Evolutionary conservation across 2,888 invertebrate genomes (phyloP), one percentile per base, ranked within the genome.

Genomic region (Mactromeris polynyma): DNA sequence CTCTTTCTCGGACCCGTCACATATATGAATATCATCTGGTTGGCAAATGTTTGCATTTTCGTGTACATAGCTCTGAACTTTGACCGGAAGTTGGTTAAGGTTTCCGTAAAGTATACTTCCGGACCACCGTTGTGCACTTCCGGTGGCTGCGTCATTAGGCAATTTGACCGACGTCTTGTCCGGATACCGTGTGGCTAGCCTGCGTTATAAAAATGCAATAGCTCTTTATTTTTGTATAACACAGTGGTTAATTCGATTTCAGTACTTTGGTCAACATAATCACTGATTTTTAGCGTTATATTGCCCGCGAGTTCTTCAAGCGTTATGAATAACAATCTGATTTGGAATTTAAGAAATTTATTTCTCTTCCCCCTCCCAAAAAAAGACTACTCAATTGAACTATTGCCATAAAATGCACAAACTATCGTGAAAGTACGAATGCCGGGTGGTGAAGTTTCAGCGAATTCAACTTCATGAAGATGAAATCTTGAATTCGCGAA

Each of bases 1-100:
- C 96, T 99, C 99, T 1, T 97, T 97, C 2, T 98, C 98, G 51
- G 98, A 98, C 33, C 99, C 99, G 97, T 99, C 99, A 96, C 99
- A 99, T 80, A 99, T 98, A 96, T 99, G 98, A 85, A 99, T 97
- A 85, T 98, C 98, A 88, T 98, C 98, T 0, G 99, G 99, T 96
- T 98, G 98, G 96, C 99, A 99, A 0, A 99, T 97, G n/a, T 98
- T 97, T 0, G 98, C 98, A 91, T 98, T 98, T 69, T 97, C 96
- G 86, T 97, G 97, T 46, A 97, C 97, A 91, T 96, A 96, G 82
- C 94, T 93, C n/a, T 93, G 93, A 6, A 96, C 95, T 84, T 93
- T 93, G 83, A 91, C 90, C 4, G 97, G 96, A 64, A 97, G 95
- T 87, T 94, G 91, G 89, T 96, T 96, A 93, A 97, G 95, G 89